These are phyloP conservation scores for Campoletis sonorensis DNA, from an alignment of 1,140 invertebrate genomes.

Conservation along the genomic window DNA sequence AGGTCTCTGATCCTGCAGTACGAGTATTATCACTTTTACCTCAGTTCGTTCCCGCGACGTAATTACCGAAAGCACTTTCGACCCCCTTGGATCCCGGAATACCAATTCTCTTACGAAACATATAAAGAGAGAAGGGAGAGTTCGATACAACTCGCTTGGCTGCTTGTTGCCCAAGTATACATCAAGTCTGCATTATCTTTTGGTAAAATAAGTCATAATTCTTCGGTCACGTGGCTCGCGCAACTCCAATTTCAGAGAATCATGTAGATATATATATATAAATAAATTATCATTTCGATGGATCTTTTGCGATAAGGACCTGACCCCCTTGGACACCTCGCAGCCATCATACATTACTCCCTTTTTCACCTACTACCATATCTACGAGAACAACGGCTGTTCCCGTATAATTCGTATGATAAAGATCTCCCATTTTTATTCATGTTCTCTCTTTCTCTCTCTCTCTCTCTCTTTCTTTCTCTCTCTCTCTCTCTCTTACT, in stretches of 20 bases:
- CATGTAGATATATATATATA: slow-evolving; percentile 10
- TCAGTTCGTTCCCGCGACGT: slow-evolving; percentile 19
- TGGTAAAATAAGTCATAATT: slow-evolving; percentile 63
- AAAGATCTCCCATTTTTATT: slow-evolving; percentile 44
- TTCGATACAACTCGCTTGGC: not conserved
- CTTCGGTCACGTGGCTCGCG: slow-evolving; percentile 60
- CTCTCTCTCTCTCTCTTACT: not conserved
- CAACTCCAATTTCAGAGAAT: slow-evolving; percentile 40
- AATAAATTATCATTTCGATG: slow-evolving; percentile 19
- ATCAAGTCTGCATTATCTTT: slow-evolving; percentile 52
- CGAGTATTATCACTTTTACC: slow-evolving; percentile 37
- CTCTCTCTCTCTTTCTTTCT: not conserved
- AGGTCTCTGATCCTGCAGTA: not conserved
- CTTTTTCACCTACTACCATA: slow-evolving; percentile 39
- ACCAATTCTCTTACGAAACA: slow-evolving; percentile 3
- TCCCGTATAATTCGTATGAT: slow-evolving; percentile 55
- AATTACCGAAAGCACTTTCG: slow-evolving; percentile 51
- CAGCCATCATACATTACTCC: slow-evolving; percentile 25
- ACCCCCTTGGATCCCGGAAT: not conserved
- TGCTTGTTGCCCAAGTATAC: too few relatives aligned
- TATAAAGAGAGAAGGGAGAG: not conserved
- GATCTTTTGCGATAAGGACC: slow-evolving; percentile 52
- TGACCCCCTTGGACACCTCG: slow-evolving; percentile 47
- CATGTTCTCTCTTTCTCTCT: not conserved
- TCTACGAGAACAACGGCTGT: slow-evolving; percentile 52